These are phyloP conservation scores for Corticium candelabrum DNA, from an alignment of 37 sponge, comb jelly and placozoan genomes.

Conservation along the genomic window DNA sequence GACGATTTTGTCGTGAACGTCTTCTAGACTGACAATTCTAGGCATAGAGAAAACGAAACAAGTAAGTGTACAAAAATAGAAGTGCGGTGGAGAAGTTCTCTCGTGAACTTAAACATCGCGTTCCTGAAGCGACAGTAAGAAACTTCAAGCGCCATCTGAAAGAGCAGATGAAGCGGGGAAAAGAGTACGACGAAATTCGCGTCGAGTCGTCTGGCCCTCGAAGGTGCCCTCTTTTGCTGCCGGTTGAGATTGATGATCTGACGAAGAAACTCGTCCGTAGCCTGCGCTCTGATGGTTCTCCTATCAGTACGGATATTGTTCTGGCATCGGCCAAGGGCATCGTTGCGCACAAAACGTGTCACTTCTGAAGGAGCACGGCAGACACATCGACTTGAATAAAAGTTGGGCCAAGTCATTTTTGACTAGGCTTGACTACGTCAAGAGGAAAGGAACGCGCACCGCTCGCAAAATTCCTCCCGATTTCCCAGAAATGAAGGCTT, in stretches of 20 bases:
- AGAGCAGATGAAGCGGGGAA: too few relatives aligned
- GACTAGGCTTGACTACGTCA: conserved; percentile 23
- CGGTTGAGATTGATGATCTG: too few relatives aligned
- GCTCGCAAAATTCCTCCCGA: conserved; percentile 15
- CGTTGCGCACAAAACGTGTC: conserved; percentile 7
- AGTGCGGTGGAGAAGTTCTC: conserved; percentile 8
- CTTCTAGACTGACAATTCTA: too few relatives aligned
- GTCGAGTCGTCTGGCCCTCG: too few relatives aligned
- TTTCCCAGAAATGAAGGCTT: conserved; percentile 25
- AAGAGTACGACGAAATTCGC: too few relatives aligned
- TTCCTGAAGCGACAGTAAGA: not conserved
- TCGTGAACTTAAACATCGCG: not conserved
- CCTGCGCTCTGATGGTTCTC: not conserved
- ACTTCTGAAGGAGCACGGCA: conserved; percentile 21
- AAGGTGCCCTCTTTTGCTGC: too few relatives aligned
- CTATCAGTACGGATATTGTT: conserved; percentile 21
- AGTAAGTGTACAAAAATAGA: not conserved
- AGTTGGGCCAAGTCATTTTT: conserved; percentile 40
- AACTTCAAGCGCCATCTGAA: not conserved
- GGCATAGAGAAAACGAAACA: too few relatives aligned
- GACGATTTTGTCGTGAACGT: too few relatives aligned
- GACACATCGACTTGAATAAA: conserved; percentile 18
- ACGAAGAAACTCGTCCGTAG: not conserved
- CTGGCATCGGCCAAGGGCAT: conserved; percentile 46
- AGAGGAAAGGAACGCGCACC: conserved; percentile 19